Conservation (phyloP, 2,888 invertebrate genomes). For the Macrostomum cliftonense region DNA sequence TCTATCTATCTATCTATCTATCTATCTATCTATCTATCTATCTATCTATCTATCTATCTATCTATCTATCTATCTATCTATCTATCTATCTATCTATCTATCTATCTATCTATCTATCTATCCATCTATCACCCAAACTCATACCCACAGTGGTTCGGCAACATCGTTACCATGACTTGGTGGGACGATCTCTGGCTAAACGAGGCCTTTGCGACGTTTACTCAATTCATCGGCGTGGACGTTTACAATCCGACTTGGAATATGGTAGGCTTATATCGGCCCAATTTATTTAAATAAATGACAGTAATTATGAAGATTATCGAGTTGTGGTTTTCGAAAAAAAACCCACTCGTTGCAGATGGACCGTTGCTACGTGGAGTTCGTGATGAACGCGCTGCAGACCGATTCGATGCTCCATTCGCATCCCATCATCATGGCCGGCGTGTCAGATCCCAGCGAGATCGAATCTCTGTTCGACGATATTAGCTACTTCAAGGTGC, state of each 20-base stretch:
- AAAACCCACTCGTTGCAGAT: constrained; percentile 47
- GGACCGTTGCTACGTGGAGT: constrained; percentile 54
- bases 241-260: constrained; percentile 3
- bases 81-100: too few species aligned
- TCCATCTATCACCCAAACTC: not conserved
- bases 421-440: constrained; percentile 67
- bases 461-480: constrained; percentile 74
- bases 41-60: too few species aligned
- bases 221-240: constrained; percentile 5
- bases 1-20: too few species aligned
- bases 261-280: not conserved
- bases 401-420: constrained; percentile 62
- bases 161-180: constrained; percentile 9
- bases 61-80: too few species aligned
- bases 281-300: too few species aligned
- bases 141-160: constrained; percentile 11
- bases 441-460: constrained; percentile 62
- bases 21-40: too few species aligned
- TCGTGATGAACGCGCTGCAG: constrained; percentile 52
- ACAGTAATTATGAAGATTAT: too few species aligned
- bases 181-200: constrained; percentile 9
- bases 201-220: constrained; percentile 6
- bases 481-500: constrained; percentile 68
- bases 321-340: too few species aligned
- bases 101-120: too few species aligned